Percentiles rank a stretch among this genome's conserved stretches.
These are phyloP conservation scores for Orycteropus afer DNA, from an alignment of 2,113 vertebrate species.

Conservation along the genomic window DNA sequence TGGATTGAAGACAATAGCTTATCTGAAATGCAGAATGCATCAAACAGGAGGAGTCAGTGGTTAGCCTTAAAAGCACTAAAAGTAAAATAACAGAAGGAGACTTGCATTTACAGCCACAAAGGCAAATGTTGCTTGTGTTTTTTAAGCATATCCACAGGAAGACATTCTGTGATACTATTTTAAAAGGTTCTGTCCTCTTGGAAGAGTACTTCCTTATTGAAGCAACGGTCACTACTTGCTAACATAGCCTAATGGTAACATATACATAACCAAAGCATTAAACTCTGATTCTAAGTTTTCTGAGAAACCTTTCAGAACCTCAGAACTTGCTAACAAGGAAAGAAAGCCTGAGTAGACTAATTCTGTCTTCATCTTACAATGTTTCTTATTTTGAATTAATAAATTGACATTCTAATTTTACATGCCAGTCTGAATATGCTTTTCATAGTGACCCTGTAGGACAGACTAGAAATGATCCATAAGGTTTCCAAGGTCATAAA, in stretches of 20 bases:
- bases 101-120: not conserved
- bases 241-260: too few species aligned
- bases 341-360: not conserved
- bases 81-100: conserved; percentile 39
- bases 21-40: conserved; percentile 35
- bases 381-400: not conserved
- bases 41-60: not conserved
- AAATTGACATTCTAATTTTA: not conserved
- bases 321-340: not conserved
- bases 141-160: not conserved
- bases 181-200: not conserved
- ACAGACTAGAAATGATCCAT: too few species aligned
- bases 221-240: not conserved
- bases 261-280: not conserved
- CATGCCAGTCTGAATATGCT: not conserved
- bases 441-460: not conserved
- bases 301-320: not conserved
- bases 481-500: not conserved
- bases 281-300: not conserved
- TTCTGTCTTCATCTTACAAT: not conserved
- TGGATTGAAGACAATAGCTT: conserved; percentile 35
- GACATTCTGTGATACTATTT: not conserved
- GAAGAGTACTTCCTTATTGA: not conserved
- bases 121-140: not conserved
- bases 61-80: conserved; percentile 61